Base-by-base conservation (phyloP, 2,113 vertebrate genomes). In the Hemicordylus capensis region DNA sequence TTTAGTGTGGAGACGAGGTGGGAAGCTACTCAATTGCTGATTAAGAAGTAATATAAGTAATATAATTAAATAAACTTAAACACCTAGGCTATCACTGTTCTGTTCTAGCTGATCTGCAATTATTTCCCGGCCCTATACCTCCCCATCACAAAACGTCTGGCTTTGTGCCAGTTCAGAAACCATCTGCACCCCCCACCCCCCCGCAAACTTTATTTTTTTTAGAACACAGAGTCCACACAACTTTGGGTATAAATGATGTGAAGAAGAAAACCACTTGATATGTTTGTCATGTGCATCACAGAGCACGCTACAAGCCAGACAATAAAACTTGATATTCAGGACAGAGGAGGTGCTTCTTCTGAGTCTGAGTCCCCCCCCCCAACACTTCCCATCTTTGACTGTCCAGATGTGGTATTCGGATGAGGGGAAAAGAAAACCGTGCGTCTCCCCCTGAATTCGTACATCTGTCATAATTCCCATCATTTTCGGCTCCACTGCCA, bases 391-490 rank as follows among this genome's bases (percentile, higher is more conserved):
- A 59, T 79, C 61, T 59, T 79, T 4, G 84, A 84, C 75, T 88
- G 87, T 76, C 94, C 92, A 93, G 94, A 94, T 93, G 93, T 93
- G 91, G 58, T 8, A 26, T 81, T 92, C 11, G 83, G 91, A 90
- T 15, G 88, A 92, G 89, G 22, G 86, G 90, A 91, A 34, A 80
- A 86, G 90, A 24, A n/a, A 86, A 92, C 89, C 70, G 31, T 72
- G 64, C 85, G 7, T 85, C 37, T 87, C 87, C 80, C 69, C 87
- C n/a, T 42, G 88, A 93, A 91, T 90, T 81, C 84, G 84, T 93
- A 81, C 93, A 92, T 95, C 92, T 94, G 93, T 94, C 94, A 92
- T 89, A 93, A 94, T 90, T 89, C 84, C 88, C 88, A 87, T 94
- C 94, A 85, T 90, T 92, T 93, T 90, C 75, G 64, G 88, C 87